phyloP scores from a whole-genome alignment of 2,797 vertebrate genomes.

The Mormyrops attenuatus region DNA sequence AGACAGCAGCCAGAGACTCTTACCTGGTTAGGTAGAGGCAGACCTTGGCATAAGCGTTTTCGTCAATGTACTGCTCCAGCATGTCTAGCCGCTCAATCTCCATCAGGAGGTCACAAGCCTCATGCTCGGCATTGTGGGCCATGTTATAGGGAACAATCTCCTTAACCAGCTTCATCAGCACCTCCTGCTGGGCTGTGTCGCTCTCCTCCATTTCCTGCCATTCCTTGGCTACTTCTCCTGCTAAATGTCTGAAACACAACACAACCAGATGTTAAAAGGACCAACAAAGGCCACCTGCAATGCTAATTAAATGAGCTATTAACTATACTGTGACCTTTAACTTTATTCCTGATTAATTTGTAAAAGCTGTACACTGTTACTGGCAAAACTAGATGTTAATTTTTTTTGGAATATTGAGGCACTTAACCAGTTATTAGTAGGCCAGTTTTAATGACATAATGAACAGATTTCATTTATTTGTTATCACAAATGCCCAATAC shows the following conservation, averaged over 20 bases:
- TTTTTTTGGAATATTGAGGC: not conserved
- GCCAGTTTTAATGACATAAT: not conserved
- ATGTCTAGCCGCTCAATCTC: slow-evolving; percentile 94
- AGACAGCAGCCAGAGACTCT: slow-evolving; percentile 11
- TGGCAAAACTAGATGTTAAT: not conserved
- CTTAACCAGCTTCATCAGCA: slow-evolving; percentile 83
- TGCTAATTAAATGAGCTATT: not conserved
- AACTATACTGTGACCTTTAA: not conserved
- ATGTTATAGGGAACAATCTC: slow-evolving; percentile 98
- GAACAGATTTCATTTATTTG: not conserved
- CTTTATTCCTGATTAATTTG: not conserved
- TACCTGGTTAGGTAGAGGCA: slow-evolving; percentile 97
- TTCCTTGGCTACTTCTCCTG: slow-evolving; percentile 95
- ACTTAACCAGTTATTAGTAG: not conserved
- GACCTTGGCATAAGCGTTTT: slow-evolving; percentile 93
- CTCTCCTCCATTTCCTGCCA: slow-evolving; percentile 97
- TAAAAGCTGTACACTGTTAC: not conserved
- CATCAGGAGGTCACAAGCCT: slow-evolving; percentile 97
- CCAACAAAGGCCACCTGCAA: not conserved
- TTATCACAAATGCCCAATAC: not conserved
- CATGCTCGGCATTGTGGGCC: slow-evolving; percentile 95
- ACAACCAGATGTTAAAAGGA: not conserved
- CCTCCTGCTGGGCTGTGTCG: slow-evolving; percentile 88
- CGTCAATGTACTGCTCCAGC: slow-evolving; percentile 92
- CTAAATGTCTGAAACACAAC: slow-evolving; percentile 69